A percentile compares a stretch with the other conserved stretches of the same genome.
Conservation (phyloP, 2,797 vertebrate species). For the Xenentodon cancila region DNA sequence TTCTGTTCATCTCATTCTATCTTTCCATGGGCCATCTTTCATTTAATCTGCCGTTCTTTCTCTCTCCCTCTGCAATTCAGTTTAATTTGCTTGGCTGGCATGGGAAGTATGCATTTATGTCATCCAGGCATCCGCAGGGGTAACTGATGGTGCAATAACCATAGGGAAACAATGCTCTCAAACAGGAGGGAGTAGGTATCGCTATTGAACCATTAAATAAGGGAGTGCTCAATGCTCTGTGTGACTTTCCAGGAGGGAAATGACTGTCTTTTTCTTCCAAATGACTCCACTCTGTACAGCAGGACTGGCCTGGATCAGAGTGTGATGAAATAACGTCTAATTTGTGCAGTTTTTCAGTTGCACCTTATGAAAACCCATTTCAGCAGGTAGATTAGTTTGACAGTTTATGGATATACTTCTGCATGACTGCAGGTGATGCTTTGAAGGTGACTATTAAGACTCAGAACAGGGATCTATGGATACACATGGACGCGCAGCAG, state of each 20-base stretch:
- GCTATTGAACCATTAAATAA: conserved; percentile 76
- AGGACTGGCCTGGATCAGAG: conserved; percentile 29
- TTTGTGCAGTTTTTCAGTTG: conserved; percentile 19
- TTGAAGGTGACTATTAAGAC: conserved; percentile 7
- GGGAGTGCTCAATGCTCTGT: conserved; percentile 57
- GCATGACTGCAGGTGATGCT: conserved; percentile 28
- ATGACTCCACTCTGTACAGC: conserved; percentile 30
- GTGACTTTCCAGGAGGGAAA: conserved; percentile 60
- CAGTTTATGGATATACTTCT: not conserved
- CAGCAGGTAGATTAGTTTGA: conserved; percentile 15
- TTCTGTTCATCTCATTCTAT: conserved; percentile 10
- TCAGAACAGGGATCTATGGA: conserved; percentile 16
- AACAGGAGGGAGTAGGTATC: conserved; percentile 68
- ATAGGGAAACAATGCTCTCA: conserved; percentile 72
- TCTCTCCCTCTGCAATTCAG: conserved; percentile 60
- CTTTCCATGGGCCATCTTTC: conserved; percentile 48
- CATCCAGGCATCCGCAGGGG: conserved; percentile 62
- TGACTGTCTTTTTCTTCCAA: conserved; percentile 44
- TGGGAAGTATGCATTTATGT: conserved; percentile 72
- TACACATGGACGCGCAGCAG: no score
- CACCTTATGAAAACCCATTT: conserved; percentile 23
- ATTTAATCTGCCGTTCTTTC: conserved; percentile 55
- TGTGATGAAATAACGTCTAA: conserved; percentile 41
- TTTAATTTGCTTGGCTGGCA: conserved; percentile 72
- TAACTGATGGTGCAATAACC: conserved; percentile 77